phyloP scores from a whole-genome alignment of 1,140 invertebrate genomes.

The Drosophila gunungcola region DNA sequence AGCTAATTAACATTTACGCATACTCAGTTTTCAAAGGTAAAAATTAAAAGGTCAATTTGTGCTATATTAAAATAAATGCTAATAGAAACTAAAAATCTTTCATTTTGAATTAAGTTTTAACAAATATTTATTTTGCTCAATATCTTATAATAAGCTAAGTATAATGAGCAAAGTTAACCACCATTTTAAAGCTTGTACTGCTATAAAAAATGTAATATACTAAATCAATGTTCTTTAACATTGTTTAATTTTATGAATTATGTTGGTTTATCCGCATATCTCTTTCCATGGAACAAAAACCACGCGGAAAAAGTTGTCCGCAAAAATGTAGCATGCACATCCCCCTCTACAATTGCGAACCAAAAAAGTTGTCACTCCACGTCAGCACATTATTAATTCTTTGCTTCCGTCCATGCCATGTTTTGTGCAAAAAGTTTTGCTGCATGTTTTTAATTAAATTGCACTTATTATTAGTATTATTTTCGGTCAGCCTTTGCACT shows the following conservation, averaged over 20 bases:
- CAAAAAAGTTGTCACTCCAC: slow-evolving; percentile 35
- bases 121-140: no score
- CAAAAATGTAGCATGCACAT: slow-evolving; percentile 7
- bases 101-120: no score
- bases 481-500: slow-evolving; percentile 36
- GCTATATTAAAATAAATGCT: no score
- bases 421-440: slow-evolving; percentile 17
- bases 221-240: neutral
- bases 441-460: slow-evolving; percentile 54
- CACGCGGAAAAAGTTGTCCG: slow-evolving; percentile 2
- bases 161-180: no score
- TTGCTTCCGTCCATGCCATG: slow-evolving; percentile 13
- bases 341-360: neutral
- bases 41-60: no score
- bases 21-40: no score
- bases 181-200: no score
- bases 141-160: no score
- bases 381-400: slow-evolving; percentile 39
- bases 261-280: neutral
- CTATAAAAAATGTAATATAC: no score
- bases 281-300: neutral
- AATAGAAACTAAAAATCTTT: no score
- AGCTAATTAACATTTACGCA: no score
- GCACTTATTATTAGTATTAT: slow-evolving; percentile 48
- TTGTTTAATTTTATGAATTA: neutral